Base-by-base conservation (phyloP, 2,113 vertebrate genomes). In the Ceratotherium simum region DNA sequence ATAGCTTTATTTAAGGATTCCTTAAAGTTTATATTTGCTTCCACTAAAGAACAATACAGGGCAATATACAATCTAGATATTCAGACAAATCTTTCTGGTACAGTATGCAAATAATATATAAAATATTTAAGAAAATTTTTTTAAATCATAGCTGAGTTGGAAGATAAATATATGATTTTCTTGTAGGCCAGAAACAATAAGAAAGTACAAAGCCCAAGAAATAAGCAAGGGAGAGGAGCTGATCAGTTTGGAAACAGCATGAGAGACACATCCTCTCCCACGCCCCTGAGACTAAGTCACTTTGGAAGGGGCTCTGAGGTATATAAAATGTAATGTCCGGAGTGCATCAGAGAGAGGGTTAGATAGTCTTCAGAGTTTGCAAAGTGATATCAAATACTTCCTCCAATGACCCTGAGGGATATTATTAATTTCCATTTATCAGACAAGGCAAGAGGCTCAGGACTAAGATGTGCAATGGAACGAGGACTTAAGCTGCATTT, bases 361-460 rank as follows among this genome's bases (percentile, higher is more conserved):
- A 20, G 14, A 65, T 0, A n/a, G 56, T 79, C 48, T 81, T 67
- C 75, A 33, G 85, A 75, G 23, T 70, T 58, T 76, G 48, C 36
- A 69, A 88, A 87, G 91, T 46, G 31, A 86, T 64, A 91, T 27
- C 23, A 87, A 27, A 78, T 36, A 70, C 31, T 78, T 76, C 80
- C 81, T 62, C 60, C 46, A 60, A 20, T 31, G 18, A 64, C 31
- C 31, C 58, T 54, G 13, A 60, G n/a, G 23, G 46, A 65, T 6
- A 76, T 58, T 73, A 73, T 56, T 72, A 69, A 86, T n/a, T 89
- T 89, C 56, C n/a, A 84, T 27, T 90, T 65, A 93, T 64, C 33
- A 92, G 89, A 76, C 29, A 54, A 58, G 31, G 58, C 6, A 70
- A 39, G 3, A 80, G 78, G 25, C 31, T 81, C 42, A 86, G 73